Base-by-base conservation (phyloP, 2,797 vertebrate genomes). In the Cheirogaleus major region DNA sequence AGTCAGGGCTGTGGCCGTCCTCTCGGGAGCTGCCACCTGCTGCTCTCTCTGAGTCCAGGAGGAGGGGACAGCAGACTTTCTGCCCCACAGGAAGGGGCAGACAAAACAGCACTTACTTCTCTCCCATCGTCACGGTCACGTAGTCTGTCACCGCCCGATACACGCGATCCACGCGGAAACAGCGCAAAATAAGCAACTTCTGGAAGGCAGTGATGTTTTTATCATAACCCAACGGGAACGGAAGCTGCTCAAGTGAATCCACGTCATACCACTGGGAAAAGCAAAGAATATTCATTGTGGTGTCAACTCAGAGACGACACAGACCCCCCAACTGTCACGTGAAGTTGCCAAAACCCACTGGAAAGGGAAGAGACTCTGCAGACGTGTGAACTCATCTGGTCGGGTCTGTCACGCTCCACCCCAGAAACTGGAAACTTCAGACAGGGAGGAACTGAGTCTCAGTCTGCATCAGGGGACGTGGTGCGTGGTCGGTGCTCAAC, bases 151-250 rank as follows among this genome's bases (percentile, higher is more conserved):
- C 99, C 0, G 99, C 99, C 59, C 99, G 99, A 91, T 99, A 99
- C 1, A 99, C 99, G 13, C 99, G 98, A 78, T 99, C 99, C 75
- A 99, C 99, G 0, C 99, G 99, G 98, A 99, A 99, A 94, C 99
- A 99, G 20, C 99, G 99, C 86, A 99, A 89, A 55, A 99, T 97
- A 0, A 99, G 99, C 48, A 99, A 98, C 98, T 99, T 99, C 98
- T 99, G 99, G 97, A 99, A 99, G 69, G 95, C 50, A 0, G 99
- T 99, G 97, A 99, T 98, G 32, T 18, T 98, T 7, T 98, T 95
- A 17, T 98, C 97, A 1, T 99, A 99, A 57, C 98, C 98, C 98
- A 99, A 79, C 23, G 99, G 99, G 90, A 99, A 98, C 0, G 98
- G 98, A 35, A 98, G 98, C 97, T 99, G 99, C 96, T 99, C 99